These are phyloP conservation scores for Drosophila ambigua DNA, from an alignment of 1,140 invertebrate genomes.

Conservation along the genomic window DNA sequence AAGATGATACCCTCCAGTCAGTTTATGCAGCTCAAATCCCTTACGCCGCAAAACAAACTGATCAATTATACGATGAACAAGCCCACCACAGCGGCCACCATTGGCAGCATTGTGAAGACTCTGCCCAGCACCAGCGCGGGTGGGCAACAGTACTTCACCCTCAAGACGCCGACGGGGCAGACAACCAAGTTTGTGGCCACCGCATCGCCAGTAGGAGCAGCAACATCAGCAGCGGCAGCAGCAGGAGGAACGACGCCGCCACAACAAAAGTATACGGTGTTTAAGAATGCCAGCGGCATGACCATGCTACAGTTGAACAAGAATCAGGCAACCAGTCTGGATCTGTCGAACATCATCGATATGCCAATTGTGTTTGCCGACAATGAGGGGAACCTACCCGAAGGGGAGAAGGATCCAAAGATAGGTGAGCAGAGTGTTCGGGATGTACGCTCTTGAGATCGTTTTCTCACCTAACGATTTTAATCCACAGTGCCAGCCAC, in stretches of 20 bases:
- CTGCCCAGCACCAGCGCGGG: conserved; percentile 37
- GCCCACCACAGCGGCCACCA: conserved; percentile 21
- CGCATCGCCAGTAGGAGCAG: conserved; percentile 1
- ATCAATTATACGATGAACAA: conserved; percentile 77
- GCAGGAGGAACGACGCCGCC: conserved; percentile 26
- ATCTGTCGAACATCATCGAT: conserved; percentile 87
- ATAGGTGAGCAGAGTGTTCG: conserved; percentile 14
- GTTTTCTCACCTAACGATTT: too few species aligned
- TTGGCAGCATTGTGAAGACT: conserved; percentile 73
- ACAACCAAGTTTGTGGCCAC: conserved; percentile 64
- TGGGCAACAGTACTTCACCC: conserved; percentile 70
- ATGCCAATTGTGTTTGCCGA: conserved; percentile 89
- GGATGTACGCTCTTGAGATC: too few species aligned
- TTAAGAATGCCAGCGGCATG: conserved; percentile 84
- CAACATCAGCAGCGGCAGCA: too few species aligned
- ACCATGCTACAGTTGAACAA: conserved; percentile 63
- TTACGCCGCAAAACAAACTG: conserved; percentile 53
- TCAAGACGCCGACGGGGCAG: conserved; percentile 65
- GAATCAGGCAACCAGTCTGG: conserved; percentile 67
- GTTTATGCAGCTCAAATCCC: conserved; percentile 74
- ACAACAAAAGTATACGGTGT: conserved; percentile 80
- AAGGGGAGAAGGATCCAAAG: conserved; percentile 40
- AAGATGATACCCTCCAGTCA: conserved; percentile 81
- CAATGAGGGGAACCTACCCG: conserved; percentile 84
- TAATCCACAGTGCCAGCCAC: background rate